Base-by-base conservation (phyloP, 1,140 invertebrate species). In the Spodoptera litura region DNA sequence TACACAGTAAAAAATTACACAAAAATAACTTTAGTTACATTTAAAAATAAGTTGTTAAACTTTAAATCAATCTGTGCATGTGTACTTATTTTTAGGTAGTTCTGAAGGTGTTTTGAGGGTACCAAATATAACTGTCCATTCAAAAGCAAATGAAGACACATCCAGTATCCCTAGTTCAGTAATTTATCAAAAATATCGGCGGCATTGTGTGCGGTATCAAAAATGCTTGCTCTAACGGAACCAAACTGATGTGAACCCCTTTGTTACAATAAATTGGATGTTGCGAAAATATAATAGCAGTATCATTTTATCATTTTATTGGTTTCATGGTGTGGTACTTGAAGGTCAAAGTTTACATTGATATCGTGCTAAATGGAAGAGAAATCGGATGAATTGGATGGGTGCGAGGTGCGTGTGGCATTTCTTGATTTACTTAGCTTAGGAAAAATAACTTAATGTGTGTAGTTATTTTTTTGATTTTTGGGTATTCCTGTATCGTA, bases 191-290 rank as follows among this genome's bases (percentile, higher is more conserved):
- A 74, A 62, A 75, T 75, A 75, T 75, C 25, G 25, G 12, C 49
- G 56, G 20, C 72, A 62, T 75, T 75, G 72, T 75, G 9, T 49
- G 58, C 15, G 25, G 52, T 72, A 77, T 77, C 38, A 61, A 77
- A 80, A 80, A 80, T 77, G 73, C 74, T 58, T 77, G 59, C 49
- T 49, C 59, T 75, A 72, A 80, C 72, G 72, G 59, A 15, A 62
- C 58, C 11, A 15, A 52, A 75, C 62, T 31, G 44, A 38, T 56
- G 1, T 38, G 27, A 12, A 75, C 20, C 35, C 2, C 72, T 75
- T 75, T 75, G 72, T 75, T 75, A 75, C 58, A 75, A 2, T 62
- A 75, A 75, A 75, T 75, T 75, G 72, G 44, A 74, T 74, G 56
- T 62, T 75, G 72, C 72, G 38, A 75, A 70, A 52, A 75, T 75